These are phyloP conservation scores for Penaeus indicus DNA, from an alignment of 1,140 invertebrate species.

Conservation along the genomic window DNA sequence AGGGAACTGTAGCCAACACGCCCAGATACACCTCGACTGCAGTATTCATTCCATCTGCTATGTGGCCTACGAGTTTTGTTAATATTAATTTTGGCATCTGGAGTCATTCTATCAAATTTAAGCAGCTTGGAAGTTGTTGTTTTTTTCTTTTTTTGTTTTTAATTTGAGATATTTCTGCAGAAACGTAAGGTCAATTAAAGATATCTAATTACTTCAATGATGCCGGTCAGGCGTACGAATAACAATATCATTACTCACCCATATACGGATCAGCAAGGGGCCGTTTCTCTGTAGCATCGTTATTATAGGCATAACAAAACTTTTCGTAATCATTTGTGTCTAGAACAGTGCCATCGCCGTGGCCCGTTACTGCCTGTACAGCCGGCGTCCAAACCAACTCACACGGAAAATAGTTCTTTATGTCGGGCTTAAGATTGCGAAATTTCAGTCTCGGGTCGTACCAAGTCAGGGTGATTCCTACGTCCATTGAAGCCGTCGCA, in stretches of 20 bases:
- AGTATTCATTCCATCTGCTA: conserved; percentile 38
- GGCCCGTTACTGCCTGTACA: conserved; percentile 53
- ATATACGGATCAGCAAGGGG: conserved; percentile 57
- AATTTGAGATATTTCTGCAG: background rate
- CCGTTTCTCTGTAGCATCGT: conserved; percentile 44
- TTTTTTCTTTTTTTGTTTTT: no score
- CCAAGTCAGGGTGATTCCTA: conserved; percentile 61
- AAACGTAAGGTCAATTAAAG: background rate
- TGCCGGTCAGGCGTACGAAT: background rate
- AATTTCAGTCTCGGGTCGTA: conserved; percentile 60
- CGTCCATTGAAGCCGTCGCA: conserved; percentile 55
- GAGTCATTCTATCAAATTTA: background rate
- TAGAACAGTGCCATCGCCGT: conserved; percentile 51
- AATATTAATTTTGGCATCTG: background rate
- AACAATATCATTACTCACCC: conserved; percentile 36
- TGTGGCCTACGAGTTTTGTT: conserved; percentile 41
- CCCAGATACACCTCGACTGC: conserved; percentile 58
- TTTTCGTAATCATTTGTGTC: conserved; percentile 60
- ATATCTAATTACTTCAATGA: no score
- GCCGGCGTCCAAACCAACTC: conserved; percentile 54
- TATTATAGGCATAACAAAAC: conserved; percentile 58
- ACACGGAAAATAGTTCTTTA: conserved; percentile 65
- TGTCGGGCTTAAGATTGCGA: conserved; percentile 54
- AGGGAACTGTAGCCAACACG: conserved; percentile 56
- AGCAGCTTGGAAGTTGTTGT: background rate